These are phyloP conservation scores for Belgica antarctica DNA, from an alignment of 2,888 invertebrate species.

Conservation along the genomic window DNA sequence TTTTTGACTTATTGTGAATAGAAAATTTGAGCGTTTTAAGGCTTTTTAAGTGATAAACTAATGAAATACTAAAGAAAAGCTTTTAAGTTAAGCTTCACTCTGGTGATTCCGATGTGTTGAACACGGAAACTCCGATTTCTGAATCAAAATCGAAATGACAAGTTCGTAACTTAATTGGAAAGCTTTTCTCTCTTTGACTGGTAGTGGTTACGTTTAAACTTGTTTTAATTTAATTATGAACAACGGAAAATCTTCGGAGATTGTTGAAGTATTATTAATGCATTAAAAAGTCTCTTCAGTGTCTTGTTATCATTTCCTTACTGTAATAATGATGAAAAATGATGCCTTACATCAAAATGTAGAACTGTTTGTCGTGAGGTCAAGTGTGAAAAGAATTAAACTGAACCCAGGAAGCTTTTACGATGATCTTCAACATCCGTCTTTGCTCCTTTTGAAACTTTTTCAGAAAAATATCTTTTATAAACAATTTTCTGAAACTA, in stretches of 20 bases:
- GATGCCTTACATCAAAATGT: slow-evolving; percentile 13
- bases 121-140: no score
- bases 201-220: background rate
- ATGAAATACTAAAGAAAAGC: background rate
- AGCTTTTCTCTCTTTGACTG: slow-evolving; percentile 15
- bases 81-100: no score
- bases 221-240: background rate
- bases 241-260: background rate
- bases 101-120: no score
- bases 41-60: slow-evolving; percentile 3
- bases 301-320: background rate
- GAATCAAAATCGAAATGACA: no score
- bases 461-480: no score
- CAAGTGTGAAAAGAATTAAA: background rate
- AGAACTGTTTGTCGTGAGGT: background rate
- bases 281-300: background rate
- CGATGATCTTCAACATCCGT: background rate
- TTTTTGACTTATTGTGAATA: no score
- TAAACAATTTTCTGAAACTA: no score
- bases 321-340: background rate
- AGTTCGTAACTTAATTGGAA: no score
- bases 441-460: background rate
- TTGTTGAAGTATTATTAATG: background rate
- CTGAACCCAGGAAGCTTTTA: background rate
- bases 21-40: no score